Evolutionary conservation across 2,113 vertebrate species (phyloP), one percentile per base, ranked within the genome.

Genomic region (Chamaetylas fuelleborni): DNA sequence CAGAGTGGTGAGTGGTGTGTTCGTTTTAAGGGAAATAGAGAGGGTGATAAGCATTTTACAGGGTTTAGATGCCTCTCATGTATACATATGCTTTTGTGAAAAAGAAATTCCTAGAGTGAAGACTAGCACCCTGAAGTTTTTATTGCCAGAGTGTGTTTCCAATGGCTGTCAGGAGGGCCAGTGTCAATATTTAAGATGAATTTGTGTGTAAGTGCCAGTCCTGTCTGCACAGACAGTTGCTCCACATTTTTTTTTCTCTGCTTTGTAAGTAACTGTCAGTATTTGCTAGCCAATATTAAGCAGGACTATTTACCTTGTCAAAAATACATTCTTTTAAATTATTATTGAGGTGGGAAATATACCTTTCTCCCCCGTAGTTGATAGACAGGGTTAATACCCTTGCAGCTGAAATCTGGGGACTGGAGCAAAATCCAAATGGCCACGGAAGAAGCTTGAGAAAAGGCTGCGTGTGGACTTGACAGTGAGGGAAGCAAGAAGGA

Each of bases 371-470:
- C 54, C 94, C 5, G 28, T 70, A 60, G 42, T n/a, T 78, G 82
- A 91, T 43, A 69, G 90, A 81, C 86, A 83, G 88, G 81, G 83
- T 80, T 96, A 95, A 87, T 80, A 90, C 54, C 91, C 87, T 92
- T 0, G 1, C 76, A 34, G 69, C 71, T 88, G 81, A 92, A 80
- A 81, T 69, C 26, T 58, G 23, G 66, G n/a, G 60, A 88, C 79
- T 77, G 84, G 58, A 95, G 71, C n/a, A 92, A 91, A 57, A 93
- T 86, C 86, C 34, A 95, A 96, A 96, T 93, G 78, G 47, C 70
- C 34, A 82, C 19, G 5, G 60, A 93, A 56, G 45, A 87, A 4
- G 40, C 45, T 92, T 77, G 92, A 85, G 65, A 61, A 92, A 96
- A 70, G 8, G 15, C 70, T 61, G 43, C 5, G 0, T 61, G 53